phyloP scores from a whole-genome alignment of 2,888 invertebrate genomes.

The Chromoteleia sp. region DNA sequence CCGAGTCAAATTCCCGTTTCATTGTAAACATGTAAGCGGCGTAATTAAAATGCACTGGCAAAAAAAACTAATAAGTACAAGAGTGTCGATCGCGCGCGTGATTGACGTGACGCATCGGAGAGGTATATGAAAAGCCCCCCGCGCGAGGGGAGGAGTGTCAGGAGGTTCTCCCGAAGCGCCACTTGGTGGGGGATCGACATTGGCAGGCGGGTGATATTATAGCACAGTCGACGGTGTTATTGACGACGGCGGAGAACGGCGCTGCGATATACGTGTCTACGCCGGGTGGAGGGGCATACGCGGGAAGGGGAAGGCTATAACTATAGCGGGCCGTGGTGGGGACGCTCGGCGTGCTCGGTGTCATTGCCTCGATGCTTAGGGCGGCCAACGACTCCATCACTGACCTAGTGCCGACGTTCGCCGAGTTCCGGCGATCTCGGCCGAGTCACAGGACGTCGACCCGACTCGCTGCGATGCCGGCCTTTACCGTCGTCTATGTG shows the following conservation, averaged over 20 bases:
- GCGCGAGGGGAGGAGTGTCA: slow-evolving; percentile 15
- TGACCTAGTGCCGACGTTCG: slow-evolving; percentile 84
- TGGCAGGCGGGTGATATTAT: slow-evolving; percentile 58
- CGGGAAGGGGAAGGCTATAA: slow-evolving; percentile 53
- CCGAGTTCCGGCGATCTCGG: slow-evolving; percentile 76
- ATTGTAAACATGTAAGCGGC: slow-evolving; percentile 1
- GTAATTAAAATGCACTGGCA: slow-evolving; percentile 26
- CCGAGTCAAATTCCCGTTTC: slow-evolving; percentile 2
- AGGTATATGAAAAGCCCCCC: slow-evolving; percentile 35
- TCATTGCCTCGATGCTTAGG: slow-evolving; percentile 85
- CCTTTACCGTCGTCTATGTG: slow-evolving; percentile 75
- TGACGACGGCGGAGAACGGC: slow-evolving; percentile 58
- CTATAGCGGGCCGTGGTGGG: slow-evolving; percentile 64
- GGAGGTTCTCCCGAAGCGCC: slow-evolving; percentile 22
- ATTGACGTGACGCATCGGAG: slow-evolving; percentile 54
- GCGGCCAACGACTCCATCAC: slow-evolving; percentile 85
- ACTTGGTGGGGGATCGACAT: slow-evolving; percentile 53
- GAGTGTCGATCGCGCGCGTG: slow-evolving; percentile 36
- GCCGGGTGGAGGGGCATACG: slow-evolving; percentile 71
- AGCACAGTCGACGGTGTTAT: slow-evolving; percentile 57
- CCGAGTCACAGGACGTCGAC: slow-evolving; percentile 80
- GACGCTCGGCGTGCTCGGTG: slow-evolving; percentile 80
- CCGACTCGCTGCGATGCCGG: slow-evolving; percentile 76
- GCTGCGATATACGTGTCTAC: slow-evolving; percentile 66
- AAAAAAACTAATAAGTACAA: slow-evolving; percentile 35